phyloP scores from a whole-genome alignment of 2,113 vertebrate species.

The Otolemur garnettii region DNA sequence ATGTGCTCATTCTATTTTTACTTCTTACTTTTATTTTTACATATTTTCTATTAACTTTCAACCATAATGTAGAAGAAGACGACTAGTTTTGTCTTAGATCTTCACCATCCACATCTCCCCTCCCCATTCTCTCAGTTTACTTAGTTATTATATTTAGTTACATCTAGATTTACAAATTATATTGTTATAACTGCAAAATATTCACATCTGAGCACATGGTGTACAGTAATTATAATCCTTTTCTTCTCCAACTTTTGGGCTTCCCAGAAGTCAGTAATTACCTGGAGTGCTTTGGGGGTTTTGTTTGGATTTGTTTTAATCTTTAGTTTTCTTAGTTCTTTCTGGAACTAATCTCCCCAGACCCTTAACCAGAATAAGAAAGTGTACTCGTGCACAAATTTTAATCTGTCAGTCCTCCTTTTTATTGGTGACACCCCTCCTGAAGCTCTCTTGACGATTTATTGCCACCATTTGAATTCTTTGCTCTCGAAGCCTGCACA shows the following conservation, averaged over 20 bases:
- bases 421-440: background rate
- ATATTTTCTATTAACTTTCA: background rate
- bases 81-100: background rate
- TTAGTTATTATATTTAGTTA: background rate
- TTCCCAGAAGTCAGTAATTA: slow-evolving; percentile 1
- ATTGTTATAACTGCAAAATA: background rate
- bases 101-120: background rate
- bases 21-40: background rate
- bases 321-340: slow-evolving; percentile 17
- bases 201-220: background rate
- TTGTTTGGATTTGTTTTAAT: background rate
- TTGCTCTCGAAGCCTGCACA: background rate
- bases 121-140: background rate
- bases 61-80: background rate
- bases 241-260: background rate
- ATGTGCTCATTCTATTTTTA: background rate
- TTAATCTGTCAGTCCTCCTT: background rate
- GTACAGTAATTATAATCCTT: background rate
- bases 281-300: background rate
- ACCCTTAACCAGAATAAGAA: background rate
- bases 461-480: background rate
- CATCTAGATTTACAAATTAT: background rate
- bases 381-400: background rate
- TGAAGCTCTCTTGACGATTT: background rate
- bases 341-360: background rate